Base-by-base conservation (phyloP, 2,113 vertebrate genomes). In the Notechis scutatus region DNA sequence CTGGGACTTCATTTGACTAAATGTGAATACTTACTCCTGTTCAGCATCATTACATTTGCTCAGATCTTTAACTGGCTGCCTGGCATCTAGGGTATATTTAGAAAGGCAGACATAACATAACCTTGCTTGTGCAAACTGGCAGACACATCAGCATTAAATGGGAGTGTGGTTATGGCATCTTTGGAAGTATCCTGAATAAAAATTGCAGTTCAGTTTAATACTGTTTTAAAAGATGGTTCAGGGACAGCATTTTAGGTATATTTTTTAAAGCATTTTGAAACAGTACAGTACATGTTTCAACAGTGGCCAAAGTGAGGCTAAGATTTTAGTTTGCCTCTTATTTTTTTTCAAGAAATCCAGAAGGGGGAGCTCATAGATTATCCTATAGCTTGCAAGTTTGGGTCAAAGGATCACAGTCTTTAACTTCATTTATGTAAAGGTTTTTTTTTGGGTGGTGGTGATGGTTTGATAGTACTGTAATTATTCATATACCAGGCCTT, bases 311-410 rank as follows among this genome's bases (percentile, higher is more conserved):
- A 29, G 29, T 11, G 50, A 90, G 55, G 64, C 50, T 29, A 14
- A 1, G 91, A 24, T 47, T 54, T 91, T 94, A 87, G 3, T 54
- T 95, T 61, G 92, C 52, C 90, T 39, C 86, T 89, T 91, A 93
- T 87, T 92, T 97, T 95, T 95, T 94, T 93, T 94, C 87, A 1
- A 95, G 91, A 87, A 92, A 90, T 92, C 96, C 97, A 96, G 97
- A 96, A 98, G 97, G 96, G 97, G 97, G 97, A 96, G 97, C 96
- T 93, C 92, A 74, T 56, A 85, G 52, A 85, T 91, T 93, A 92
- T 61, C 92, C 94, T 92, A 87, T 14, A 47, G 12, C 59, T 61
- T 50, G 74, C n/a, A 93, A 93, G 92, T 95, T 92, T 95, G 89
- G 86, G 89, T 87, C 94, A 61, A 5, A 93, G 94, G 91, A 57